Evolutionary conservation across 2,113 vertebrate genomes (phyloP).

Genomic region (Arvicanthis niloticus): DNA sequence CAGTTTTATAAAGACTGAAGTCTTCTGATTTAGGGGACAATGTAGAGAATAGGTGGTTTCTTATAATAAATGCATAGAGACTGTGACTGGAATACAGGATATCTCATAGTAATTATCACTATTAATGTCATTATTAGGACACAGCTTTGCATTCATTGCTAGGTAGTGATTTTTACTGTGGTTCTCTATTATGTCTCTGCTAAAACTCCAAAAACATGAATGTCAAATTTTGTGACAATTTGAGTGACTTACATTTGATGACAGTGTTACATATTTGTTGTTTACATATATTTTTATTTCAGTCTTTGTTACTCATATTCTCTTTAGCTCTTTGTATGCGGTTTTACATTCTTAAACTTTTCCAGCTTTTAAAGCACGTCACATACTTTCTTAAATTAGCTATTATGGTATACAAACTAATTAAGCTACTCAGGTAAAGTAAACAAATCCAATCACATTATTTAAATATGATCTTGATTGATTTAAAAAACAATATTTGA

Average conservation of each 20-base stretch:
- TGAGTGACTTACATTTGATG: not conserved
- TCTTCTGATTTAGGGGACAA: constrained; percentile 58
- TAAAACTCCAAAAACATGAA: not conserved
- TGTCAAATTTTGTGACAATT: not conserved
- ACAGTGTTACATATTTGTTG: not conserved
- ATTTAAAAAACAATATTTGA: not conserved
- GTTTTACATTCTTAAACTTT: not conserved
- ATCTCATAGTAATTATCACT: not conserved
- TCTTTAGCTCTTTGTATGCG: not conserved
- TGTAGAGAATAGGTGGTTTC: not conserved
- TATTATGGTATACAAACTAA: not conserved
- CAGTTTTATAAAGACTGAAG: not conserved
- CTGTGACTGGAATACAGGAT: not conserved
- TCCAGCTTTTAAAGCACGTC: not conserved
- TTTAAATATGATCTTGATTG: not conserved
- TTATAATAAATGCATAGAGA: not conserved
- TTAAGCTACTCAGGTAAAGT: not conserved
- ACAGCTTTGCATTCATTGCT: not conserved
- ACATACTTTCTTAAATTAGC: not conserved
- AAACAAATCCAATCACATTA: not conserved
- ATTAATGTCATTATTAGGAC: not conserved
- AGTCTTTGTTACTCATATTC: not conserved
- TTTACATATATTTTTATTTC: not conserved
- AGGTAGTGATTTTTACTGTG: not conserved
- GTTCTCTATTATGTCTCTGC: not conserved